Percentiles rank a stretch among this genome's conserved stretches.
These are phyloP conservation scores for Martes martes DNA, from an alignment of 2,113 vertebrate species.

Conservation along the genomic window DNA sequence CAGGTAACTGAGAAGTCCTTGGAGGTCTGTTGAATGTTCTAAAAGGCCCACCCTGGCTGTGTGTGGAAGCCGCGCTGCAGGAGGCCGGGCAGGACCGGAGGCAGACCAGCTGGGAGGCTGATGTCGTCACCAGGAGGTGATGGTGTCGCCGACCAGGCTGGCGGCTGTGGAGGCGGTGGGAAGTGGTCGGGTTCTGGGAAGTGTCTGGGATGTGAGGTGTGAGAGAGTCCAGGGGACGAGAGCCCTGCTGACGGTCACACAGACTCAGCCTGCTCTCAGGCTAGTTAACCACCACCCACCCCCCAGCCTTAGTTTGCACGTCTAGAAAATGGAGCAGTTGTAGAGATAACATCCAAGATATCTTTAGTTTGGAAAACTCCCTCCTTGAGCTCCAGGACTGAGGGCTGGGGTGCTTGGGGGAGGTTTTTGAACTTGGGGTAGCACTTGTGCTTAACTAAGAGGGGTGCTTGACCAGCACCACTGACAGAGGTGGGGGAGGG, in stretches of 20 bases:
- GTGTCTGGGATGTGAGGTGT: neutral
- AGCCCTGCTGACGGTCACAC: neutral
- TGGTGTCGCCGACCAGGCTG: neutral
- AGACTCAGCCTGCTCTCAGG: neutral
- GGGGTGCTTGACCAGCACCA: neutral
- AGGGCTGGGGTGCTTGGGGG: neutral
- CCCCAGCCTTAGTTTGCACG: neutral
- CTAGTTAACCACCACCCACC: neutral
- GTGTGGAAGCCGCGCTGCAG: neutral
- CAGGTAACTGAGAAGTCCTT: neutral
- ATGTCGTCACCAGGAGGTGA: too few relatives aligned
- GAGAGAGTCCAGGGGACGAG: neutral
- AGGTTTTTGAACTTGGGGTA: neutral
- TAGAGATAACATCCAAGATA: neutral
- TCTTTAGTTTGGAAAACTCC: neutral
- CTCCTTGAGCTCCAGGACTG: neutral
- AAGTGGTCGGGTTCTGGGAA: neutral
- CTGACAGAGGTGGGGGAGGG: neutral
- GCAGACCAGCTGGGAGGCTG: neutral
- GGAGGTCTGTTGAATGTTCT: neutral
- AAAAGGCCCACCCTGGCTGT: neutral
- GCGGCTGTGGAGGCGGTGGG: neutral
- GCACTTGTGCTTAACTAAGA: neutral
- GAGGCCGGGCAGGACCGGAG: neutral
- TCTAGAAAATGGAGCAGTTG: neutral